phyloP scores from a whole-genome alignment of 2,113 vertebrate species.

The Seriola dumerili region DNA sequence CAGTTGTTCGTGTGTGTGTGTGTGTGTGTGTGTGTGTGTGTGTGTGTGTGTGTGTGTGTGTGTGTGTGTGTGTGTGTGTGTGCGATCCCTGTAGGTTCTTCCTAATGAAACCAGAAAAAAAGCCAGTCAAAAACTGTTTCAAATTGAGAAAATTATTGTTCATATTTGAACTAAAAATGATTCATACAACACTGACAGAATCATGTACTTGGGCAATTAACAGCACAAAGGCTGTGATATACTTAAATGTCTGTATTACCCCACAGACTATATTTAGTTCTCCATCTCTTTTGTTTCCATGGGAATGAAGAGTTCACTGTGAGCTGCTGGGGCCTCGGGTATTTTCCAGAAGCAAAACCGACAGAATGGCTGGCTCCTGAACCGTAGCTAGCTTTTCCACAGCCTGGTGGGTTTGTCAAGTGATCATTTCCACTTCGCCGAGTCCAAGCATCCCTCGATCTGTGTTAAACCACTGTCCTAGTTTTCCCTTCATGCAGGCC shows the following conservation, averaged over 20 bases:
- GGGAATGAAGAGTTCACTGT: constrained; percentile 65
- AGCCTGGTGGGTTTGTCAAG: constrained; percentile 71
- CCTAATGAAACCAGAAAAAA: constrained; percentile 2
- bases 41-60: neutral
- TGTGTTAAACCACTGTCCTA: constrained; percentile 66
- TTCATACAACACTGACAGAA: constrained; percentile 5
- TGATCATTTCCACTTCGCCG: constrained; percentile 69
- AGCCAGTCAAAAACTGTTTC: neutral
- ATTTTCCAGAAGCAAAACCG: constrained; percentile 59
- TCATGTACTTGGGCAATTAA: constrained; percentile 24
- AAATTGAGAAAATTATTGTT: neutral
- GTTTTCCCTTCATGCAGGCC: constrained; percentile 40
- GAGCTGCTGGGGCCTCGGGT: constrained; percentile 50
- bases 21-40: neutral
- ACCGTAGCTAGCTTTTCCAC: constrained; percentile 58
- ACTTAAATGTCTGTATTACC: constrained; percentile 35
- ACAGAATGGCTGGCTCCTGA: constrained; percentile 51
- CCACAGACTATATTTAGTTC: constrained; percentile 68
- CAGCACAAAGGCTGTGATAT: constrained; percentile 15
- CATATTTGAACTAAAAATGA: constrained; percentile 19
- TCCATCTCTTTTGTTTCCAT: constrained; percentile 75
- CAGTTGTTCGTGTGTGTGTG: neutral
- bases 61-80: neutral
- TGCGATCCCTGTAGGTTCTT: neutral
- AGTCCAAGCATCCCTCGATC: constrained; percentile 65